phyloP scores from a whole-genome alignment of 2,797 vertebrate species.

The Craterocephalus amniculus region DNA sequence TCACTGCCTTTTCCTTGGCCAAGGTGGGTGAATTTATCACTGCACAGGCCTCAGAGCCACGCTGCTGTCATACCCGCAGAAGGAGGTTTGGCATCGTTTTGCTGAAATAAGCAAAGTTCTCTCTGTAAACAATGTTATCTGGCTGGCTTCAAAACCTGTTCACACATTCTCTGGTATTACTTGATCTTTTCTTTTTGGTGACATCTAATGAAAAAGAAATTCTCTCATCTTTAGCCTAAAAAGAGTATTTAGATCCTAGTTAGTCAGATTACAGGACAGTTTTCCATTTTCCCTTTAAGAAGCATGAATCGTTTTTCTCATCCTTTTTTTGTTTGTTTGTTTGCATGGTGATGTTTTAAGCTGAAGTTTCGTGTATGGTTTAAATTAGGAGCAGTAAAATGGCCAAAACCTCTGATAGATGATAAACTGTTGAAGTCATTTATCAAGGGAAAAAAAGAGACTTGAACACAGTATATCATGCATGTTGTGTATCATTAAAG shows the following conservation, averaged over 20 bases:
- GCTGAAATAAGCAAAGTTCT: background rate
- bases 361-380: background rate
- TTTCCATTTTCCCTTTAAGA: no score
- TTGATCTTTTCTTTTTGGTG: no score
- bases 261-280: no score
- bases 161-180: no score
- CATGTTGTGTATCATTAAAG: no score
- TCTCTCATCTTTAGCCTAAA: no score
- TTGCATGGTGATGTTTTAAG: background rate
- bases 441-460: background rate
- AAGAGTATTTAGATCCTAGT: no score
- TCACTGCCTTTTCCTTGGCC: slow-evolving; percentile 81
- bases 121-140: background rate
- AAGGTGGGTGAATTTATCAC: slow-evolving; percentile 65
- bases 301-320: no score
- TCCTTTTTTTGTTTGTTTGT: background rate
- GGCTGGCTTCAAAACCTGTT: background rate
- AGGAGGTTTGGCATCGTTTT: background rate
- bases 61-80: background rate
- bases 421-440: background rate
- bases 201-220: no score
- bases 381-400: background rate
- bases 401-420: no score
- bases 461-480: background rate
- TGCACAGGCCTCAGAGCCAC: background rate